These are phyloP conservation scores for Psococerastis gibbosa DNA, from an alignment of 2,888 invertebrate genomes.

Conservation along the genomic window DNA sequence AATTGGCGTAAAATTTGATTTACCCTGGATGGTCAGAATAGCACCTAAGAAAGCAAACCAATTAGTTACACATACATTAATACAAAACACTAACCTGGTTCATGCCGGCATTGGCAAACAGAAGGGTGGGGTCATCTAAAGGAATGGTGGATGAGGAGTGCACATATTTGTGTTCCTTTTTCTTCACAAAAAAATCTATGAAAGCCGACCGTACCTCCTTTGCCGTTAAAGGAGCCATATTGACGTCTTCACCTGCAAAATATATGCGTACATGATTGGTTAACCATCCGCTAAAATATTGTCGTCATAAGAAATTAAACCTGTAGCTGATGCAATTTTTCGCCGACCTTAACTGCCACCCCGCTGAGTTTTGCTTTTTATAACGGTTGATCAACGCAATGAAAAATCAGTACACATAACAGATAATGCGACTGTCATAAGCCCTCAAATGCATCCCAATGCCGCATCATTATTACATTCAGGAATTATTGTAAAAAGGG, in stretches of 20 bases:
- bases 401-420: not conserved
- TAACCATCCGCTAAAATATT: too few relatives aligned
- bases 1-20: too few relatives aligned
- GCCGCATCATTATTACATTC: too few relatives aligned
- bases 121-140: constrained; percentile 88
- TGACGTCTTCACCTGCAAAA: constrained; percentile 16
- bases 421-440: not conserved
- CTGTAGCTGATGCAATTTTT: too few relatives aligned
- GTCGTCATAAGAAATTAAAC: too few relatives aligned
- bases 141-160: constrained; percentile 97
- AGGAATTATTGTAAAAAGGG: too few relatives aligned
- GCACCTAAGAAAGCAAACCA: too few relatives aligned
- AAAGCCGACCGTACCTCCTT: constrained; percentile 69
- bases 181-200: constrained; percentile 75
- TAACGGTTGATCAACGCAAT: too few relatives aligned
- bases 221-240: constrained; percentile 39
- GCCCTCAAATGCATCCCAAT: not conserved
- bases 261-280: not conserved
- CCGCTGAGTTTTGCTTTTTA: not conserved
- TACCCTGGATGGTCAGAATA: too few relatives aligned
- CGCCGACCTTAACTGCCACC: not conserved
- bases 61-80: too few relatives aligned
- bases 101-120: constrained; percentile 99
- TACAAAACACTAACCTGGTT: constrained; percentile 62
- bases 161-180: constrained; percentile 71